Conservation (phyloP, 2,113 vertebrate genomes). For the Microtus richardsoni region DNA sequence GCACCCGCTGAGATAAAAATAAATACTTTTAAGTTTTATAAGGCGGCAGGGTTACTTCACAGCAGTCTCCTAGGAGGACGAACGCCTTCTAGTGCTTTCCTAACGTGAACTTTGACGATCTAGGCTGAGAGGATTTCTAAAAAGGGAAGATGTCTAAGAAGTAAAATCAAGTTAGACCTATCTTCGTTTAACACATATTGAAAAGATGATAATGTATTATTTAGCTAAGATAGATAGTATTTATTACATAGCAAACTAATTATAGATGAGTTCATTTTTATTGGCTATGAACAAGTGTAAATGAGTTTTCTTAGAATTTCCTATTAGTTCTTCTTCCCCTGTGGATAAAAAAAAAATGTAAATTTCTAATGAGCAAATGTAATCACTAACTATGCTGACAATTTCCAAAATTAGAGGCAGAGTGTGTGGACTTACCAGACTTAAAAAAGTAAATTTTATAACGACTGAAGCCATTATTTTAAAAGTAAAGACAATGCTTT, state of each 20-base stretch:
- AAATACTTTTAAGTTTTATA: slow-evolving; percentile 76
- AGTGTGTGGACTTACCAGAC: not conserved
- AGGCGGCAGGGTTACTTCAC: slow-evolving; percentile 65
- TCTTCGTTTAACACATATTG: not conserved
- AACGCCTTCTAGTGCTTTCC: slow-evolving; percentile 56
- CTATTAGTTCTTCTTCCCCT: not conserved
- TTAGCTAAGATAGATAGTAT: slow-evolving; percentile 36
- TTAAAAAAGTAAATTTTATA: slow-evolving; percentile 53
- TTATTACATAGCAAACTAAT: slow-evolving; percentile 10
- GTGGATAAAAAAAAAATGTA: slow-evolving; percentile 7
- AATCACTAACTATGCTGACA: slow-evolving; percentile 13
- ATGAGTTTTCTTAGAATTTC: slow-evolving; percentile 31
- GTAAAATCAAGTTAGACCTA: not conserved
- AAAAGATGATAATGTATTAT: slow-evolving; percentile 39
- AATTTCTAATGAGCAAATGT: slow-evolving; percentile 37
- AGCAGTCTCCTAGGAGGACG: slow-evolving; percentile 33
- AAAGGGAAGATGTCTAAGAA: not conserved
- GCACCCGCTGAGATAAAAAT: slow-evolving; percentile 75
- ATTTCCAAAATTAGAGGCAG: slow-evolving; percentile 39
- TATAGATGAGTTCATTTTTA: slow-evolving; percentile 47
- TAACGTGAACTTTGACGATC: slow-evolving; percentile 54
- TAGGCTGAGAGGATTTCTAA: slow-evolving; percentile 35
- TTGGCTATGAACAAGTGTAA: slow-evolving; percentile 26
- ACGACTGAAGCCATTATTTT: not conserved
- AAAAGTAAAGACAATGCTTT: slow-evolving; percentile 45